Evolutionary conservation across 2,888 invertebrate genomes (phyloP), one percentile per base, ranked within the genome.

Genomic region (Drosophila nr. medialis): DNA sequence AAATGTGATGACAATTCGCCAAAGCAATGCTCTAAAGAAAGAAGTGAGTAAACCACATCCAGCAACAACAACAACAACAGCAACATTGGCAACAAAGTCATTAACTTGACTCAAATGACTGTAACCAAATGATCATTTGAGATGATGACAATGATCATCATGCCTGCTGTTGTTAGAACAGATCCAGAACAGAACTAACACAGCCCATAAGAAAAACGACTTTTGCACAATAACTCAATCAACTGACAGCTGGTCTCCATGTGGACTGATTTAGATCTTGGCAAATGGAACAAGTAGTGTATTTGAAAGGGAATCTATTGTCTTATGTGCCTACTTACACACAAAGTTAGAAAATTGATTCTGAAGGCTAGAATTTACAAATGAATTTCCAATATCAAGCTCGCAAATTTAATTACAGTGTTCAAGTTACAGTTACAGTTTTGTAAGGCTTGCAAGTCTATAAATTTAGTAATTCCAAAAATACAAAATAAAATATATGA

Each of bases 1-100:
- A 80, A 75, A 72, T 80, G 69, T 81, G 75, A 79, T 81, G 75
- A 81, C 81, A 81, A 77, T 71, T 80, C 72, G 77, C 80, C 67
- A 72, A 74, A 67, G 77, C 54, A 53, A 48, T 60, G 65, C 65
- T 64, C 42, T 53, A 65, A 64, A 64, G 50, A 48, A 54, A 54
- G 58, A 60, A 64, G n/a, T 24, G 42, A 77, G 70, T 77, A 77
- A 73, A 34, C 55, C 80, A 80, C 74, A 77, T 38, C 54, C 42
- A 60, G 45, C 53, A 50, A 40, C 38, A 49, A 45, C 50, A 58
- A 29, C 56, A 66, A 70, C 29, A 65, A 48, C n/a, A 65, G 38
- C n/a, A 21, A 18, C 34, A 45, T 42, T 50, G 58, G 56, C 55
- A 40, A 48, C 45, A 58, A 55, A 59, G 59, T 65, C 77, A 48